Percentiles rank a stretch among this genome's conserved stretches.
Evolutionary conservation across 1,140 invertebrate species (phyloP).

Genomic region (Drosophila eugracilis): DNA sequence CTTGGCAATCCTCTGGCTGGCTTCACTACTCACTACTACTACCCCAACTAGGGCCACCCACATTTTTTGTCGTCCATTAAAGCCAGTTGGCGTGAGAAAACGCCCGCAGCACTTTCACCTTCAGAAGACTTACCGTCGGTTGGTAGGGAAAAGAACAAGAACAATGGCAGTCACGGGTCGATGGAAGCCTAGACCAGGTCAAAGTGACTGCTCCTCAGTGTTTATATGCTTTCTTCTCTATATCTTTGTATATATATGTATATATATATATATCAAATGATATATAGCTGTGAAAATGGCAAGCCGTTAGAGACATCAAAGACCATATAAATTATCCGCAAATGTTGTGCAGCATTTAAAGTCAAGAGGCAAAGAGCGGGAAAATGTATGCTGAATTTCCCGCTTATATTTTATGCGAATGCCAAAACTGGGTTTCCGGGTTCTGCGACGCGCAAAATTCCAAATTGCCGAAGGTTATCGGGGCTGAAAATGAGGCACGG

Average conservation of each 20-base stretch:
- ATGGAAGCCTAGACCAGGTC: conserved; percentile 12
- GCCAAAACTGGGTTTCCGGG: conserved; percentile 6
- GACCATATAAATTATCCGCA: conserved; percentile 32
- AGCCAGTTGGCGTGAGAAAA: conserved; percentile 1
- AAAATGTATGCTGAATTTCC: neutral
- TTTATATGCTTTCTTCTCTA: neutral
- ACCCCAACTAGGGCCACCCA: too few relatives aligned
- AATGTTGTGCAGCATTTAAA: conserved; percentile 27
- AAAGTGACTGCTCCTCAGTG: conserved; percentile 19
- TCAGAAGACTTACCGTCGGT: conserved; percentile 1
- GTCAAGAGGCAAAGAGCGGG: neutral
- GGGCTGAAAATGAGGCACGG: neutral
- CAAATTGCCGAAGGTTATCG: conserved; percentile 12
- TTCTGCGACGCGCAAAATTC: conserved; percentile 8
- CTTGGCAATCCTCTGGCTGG: conserved; percentile 17
- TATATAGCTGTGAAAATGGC: neutral
- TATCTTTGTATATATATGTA: too few relatives aligned
- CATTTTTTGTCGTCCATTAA: conserved; percentile 7
- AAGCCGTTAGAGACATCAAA: conserved; percentile 35
- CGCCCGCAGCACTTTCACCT: conserved; percentile 8
- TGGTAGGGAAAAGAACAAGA: neutral
- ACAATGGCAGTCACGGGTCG: conserved; percentile 16
- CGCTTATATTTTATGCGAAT: conserved; percentile 10
- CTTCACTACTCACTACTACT: too few relatives aligned
- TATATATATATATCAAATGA: neutral